These are phyloP conservation scores for Nothocercus julius DNA, from an alignment of 2,113 vertebrate genomes.

Conservation along the genomic window DNA sequence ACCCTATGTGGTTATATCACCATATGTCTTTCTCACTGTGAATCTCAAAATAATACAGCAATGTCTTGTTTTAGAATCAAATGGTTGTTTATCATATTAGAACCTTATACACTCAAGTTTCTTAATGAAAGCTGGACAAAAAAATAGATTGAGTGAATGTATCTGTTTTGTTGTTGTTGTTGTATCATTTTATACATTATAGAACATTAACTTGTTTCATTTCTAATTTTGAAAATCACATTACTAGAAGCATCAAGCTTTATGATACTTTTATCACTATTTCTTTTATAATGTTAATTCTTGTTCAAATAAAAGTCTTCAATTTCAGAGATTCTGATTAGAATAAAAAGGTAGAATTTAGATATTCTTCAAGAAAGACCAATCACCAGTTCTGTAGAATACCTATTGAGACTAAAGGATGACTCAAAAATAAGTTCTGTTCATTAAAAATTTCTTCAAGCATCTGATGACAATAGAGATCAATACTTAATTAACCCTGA, in stretches of 20 bases:
- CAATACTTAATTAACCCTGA: constrained; percentile 58
- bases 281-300: background rate
- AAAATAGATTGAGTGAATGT: background rate
- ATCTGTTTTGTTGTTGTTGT: background rate
- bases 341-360: background rate
- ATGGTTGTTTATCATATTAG: background rate
- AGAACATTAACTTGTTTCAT: background rate
- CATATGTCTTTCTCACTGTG: background rate
- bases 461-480: constrained; percentile 18
- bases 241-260: background rate
- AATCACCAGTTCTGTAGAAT: background rate
- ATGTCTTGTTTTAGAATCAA: background rate
- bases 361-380: background rate
- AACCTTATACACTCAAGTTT: background rate
- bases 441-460: constrained; percentile 41
- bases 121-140: background rate
- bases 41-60: background rate
- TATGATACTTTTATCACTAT: background rate
- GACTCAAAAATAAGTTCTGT: constrained; percentile 25
- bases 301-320: background rate
- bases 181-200: background rate
- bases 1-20: constrained; percentile 37
- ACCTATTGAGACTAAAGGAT: background rate
- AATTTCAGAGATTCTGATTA: background rate
- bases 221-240: background rate